Evolutionary conservation across 2,797 vertebrate species (phyloP), one percentile per base, ranked within the genome.

Genomic region (Hoplostethus atlanticus): DNA sequence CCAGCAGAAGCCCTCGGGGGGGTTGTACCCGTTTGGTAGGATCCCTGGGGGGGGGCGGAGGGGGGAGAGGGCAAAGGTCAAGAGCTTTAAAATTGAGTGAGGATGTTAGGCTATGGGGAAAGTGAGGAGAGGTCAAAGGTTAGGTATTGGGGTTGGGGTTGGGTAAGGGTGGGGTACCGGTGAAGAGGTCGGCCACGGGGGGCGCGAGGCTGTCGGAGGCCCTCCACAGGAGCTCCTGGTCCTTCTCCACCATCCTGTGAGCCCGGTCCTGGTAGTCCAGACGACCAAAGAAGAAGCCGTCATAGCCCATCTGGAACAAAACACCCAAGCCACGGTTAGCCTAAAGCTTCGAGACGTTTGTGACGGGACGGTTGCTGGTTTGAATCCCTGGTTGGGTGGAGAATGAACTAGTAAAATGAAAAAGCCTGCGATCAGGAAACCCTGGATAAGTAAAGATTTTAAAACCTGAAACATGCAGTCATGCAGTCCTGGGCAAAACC

Each of bases 181-280:
- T 98, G 81, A 98, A 98, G 57, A 98, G 95, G 89, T 98, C 96
- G 0, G 96, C 95, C 0, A n/a, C 0, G 0, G 97, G 96, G 0
- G 96, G 87, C 0, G 48, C 28, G 40, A 97, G 91, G 85, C 94
- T 97, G 60, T 82, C 79, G 0, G 96, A 97, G 0, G 92, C 97
- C 73, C 96, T 87, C 97, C 97, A 98, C 8, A 98, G 71, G 64
- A 96, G 90, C 89, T 98, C 97, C 96, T 98, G 95, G 71, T 95
- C 89, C 70, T 17, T 88, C 0, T 2, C 34, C 0, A 0, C 0
- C 90, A 81, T 84, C 69, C 97, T 92, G 0, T 6, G 11, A 1
- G 0, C 0, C 55, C 96, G 96, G 89, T 98, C 97, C 91, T 98
- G 96, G 87, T 97, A 95, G 87, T 98, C 97, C 62, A 98, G 77